Conservation (phyloP, 2,888 invertebrate species). For the Troglohyphantes excavatus region DNA sequence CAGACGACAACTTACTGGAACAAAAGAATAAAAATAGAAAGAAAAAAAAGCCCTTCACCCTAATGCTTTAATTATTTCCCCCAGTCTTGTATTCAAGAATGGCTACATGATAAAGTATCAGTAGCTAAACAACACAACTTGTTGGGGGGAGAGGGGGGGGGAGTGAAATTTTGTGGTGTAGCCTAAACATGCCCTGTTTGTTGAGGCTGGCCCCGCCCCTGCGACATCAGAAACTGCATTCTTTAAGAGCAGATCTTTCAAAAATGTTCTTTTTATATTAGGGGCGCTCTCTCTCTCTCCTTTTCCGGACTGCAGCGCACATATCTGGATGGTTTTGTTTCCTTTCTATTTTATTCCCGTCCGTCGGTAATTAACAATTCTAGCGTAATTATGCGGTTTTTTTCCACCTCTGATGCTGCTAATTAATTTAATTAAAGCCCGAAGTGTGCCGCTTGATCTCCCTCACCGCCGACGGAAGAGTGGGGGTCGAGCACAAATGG, state of each 20-base stretch:
- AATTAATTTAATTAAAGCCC: constrained; percentile 79
- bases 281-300: neutral
- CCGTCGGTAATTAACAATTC: constrained; percentile 78
- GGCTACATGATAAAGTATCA: constrained; percentile 75
- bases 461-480: constrained; percentile 20
- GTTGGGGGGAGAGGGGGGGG: neutral
- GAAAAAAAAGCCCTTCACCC: constrained; percentile 6
- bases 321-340: constrained; percentile 61
- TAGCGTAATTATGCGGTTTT: constrained; percentile 77
- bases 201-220: constrained; percentile 66
- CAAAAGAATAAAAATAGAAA: neutral
- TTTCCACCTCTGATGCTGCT: constrained; percentile 78
- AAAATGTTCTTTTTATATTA: constrained; percentile 63
- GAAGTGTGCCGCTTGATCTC: constrained; percentile 78
- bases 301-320: constrained; percentile 17
- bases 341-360: constrained; percentile 55
- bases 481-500: constrained; percentile 39
- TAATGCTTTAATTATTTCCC: constrained; percentile 70
- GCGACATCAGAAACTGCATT: constrained; percentile 64
- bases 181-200: constrained; percentile 75
- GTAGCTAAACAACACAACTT: constrained; percentile 51
- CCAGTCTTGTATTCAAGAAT: constrained; percentile 32
- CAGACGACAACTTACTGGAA: constrained; percentile 47
- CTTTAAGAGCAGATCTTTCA: constrained; percentile 71
- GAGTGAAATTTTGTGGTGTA: constrained; percentile 55